Evolutionary conservation across 2,888 invertebrate genomes (phyloP).

Genomic region (Phorcus lineatus): DNA sequence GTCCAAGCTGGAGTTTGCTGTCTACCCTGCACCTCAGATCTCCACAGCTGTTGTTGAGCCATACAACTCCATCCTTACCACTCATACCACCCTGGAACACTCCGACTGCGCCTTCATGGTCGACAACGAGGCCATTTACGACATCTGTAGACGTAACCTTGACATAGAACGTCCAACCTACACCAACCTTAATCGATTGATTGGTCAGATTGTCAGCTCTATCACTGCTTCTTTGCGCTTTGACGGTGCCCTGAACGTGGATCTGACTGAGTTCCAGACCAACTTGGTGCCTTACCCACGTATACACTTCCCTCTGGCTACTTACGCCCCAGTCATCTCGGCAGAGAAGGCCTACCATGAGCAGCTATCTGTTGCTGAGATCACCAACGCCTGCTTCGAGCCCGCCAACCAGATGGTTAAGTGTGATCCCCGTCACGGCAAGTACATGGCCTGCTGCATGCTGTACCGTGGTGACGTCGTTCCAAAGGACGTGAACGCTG

Average conservation of each 20-base stretch:
- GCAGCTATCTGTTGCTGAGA: conserved; percentile 78
- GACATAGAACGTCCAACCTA: conserved; percentile 90
- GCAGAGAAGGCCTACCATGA: conserved; percentile 84
- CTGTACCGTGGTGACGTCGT: conserved; percentile 81
- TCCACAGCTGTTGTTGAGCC: conserved; percentile 96
- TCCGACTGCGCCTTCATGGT: conserved; percentile 97
- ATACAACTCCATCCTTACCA: conserved; percentile 96
- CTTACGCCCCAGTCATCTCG: conserved; percentile 79
- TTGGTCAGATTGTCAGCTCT: conserved; percentile 86
- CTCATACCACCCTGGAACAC: conserved; percentile 94
- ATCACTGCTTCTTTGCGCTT: conserved; percentile 77
- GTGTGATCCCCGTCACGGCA: conserved; percentile 78
- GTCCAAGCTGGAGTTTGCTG: conserved; percentile 80
- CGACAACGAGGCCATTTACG: conserved; percentile 93
- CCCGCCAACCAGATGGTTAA: conserved; percentile 92
- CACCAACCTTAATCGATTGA: conserved; percentile 92
- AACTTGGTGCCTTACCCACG: conserved; percentile 74
- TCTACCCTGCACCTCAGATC: conserved; percentile 92
- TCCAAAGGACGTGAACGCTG: conserved; percentile 73
- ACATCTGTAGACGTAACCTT: conserved; percentile 88
- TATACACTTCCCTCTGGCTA: conserved; percentile 90
- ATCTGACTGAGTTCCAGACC: conserved; percentile 77
- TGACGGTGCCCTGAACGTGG: conserved; percentile 78
- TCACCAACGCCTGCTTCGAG: conserved; percentile 84
- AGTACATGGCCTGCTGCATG: conserved; percentile 95